Percentiles rank a stretch among this genome's conserved stretches.
phyloP scores from a whole-genome alignment of 1,140 invertebrate species.

The Pomacea maculata region DNA sequence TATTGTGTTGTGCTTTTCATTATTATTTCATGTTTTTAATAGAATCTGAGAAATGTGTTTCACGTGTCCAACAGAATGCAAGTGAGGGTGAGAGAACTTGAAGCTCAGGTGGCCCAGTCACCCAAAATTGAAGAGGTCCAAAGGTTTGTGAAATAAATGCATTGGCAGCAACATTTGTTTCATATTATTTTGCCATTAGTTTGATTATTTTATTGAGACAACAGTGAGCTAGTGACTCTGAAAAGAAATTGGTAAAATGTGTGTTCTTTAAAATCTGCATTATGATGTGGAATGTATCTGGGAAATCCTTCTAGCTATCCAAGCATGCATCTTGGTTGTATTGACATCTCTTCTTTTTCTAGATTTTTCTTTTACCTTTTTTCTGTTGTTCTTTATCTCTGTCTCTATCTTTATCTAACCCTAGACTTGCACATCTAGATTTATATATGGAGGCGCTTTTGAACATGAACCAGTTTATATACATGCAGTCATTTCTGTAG shows the following conservation, averaged over 20 bases:
- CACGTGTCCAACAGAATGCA: conserved; percentile 24
- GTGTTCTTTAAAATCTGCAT: neutral
- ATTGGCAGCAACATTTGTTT: too few species aligned
- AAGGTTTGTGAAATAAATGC: conserved; percentile 8
- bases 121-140: conserved; percentile 39
- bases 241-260: too few species aligned
- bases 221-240: too few species aligned
- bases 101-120: conserved; percentile 33
- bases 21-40: neutral
- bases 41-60: neutral
- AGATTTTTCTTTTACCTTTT: conserved; percentile 1
- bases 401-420: too few species aligned
- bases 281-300: neutral
- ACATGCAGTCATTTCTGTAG: conserved; percentile 12
- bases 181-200: too few species aligned
- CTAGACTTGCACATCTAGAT: neutral
- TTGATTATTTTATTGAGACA: too few species aligned
- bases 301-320: conserved; percentile 1
- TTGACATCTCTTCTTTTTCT: conserved; percentile 1
- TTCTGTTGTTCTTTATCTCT: neutral
- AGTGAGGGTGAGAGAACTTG: conserved; percentile 36
- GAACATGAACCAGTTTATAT: too few species aligned
- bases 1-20: neutral
- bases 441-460: too few species aligned
- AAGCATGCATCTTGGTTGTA: neutral